Conservation (phyloP, 2,113 vertebrate species). For the Nibea coibor region DNA sequence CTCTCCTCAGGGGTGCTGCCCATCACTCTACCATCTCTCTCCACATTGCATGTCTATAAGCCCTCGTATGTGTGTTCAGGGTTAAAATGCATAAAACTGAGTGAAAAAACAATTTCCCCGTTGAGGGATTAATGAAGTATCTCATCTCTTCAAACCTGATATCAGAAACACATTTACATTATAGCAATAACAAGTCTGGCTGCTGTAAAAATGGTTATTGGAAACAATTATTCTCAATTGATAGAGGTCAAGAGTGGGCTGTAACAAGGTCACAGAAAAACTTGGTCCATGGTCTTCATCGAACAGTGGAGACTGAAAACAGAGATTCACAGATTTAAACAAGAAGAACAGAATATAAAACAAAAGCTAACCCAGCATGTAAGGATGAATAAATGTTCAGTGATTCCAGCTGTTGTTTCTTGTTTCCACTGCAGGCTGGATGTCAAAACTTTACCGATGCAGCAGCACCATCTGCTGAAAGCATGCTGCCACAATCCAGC, state of each 20-base stretch:
- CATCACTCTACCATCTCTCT: no score
- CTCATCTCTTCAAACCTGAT: no score
- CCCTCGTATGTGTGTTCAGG: no score
- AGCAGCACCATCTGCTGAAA: slow-evolving; percentile 77
- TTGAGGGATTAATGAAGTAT: no score
- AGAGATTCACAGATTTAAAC: neutral
- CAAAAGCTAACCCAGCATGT: neutral
- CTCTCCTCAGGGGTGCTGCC: no score
- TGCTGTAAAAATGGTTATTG: neutral
- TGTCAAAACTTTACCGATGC: neutral
- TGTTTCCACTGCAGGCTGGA: neutral
- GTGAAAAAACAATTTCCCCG: no score
- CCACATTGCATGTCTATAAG: no score
- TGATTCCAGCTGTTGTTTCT: neutral
- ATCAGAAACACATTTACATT: neutral
- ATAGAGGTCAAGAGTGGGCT: neutral
- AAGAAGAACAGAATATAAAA: neutral
- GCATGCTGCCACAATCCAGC: neutral
- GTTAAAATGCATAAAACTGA: no score
- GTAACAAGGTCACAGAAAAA: slow-evolving; percentile 6
- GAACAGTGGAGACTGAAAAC: neutral
- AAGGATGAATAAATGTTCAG: neutral
- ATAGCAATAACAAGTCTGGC: neutral
- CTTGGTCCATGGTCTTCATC: neutral
- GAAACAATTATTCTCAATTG: neutral